These are phyloP conservation scores for Picathartes gymnocephalus DNA, from an alignment of 2,113 vertebrate species.

Conservation along the genomic window DNA sequence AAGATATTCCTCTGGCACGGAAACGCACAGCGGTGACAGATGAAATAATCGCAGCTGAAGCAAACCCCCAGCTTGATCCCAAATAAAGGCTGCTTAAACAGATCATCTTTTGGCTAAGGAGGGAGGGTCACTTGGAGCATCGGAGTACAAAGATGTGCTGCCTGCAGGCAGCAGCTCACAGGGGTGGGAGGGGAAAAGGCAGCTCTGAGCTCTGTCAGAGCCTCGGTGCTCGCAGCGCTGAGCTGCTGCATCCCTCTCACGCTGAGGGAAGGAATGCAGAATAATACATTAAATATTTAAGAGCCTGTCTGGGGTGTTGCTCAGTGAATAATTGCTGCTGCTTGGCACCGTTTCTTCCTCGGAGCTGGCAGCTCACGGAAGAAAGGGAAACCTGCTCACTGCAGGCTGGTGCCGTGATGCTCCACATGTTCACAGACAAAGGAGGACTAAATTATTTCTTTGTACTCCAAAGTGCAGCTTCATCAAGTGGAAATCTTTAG, in stretches of 20 bases:
- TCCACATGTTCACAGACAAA: neutral
- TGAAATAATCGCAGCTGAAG: neutral
- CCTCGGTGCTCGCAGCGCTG: neutral
- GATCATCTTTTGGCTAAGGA: neutral
- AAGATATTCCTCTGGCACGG: neutral
- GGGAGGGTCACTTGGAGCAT: neutral
- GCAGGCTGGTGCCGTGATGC: neutral
- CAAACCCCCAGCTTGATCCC: conserved; percentile 19
- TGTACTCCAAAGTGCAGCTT: neutral
- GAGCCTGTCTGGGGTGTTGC: neutral
- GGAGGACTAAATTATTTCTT: neutral
- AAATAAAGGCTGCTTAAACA: conserved; percentile 23
- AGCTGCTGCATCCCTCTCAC: neutral
- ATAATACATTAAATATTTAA: conserved; percentile 51
- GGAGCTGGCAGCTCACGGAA: neutral
- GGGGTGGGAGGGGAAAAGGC: neutral
- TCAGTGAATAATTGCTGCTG: neutral
- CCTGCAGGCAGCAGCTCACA: neutral
- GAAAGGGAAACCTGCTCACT: neutral
- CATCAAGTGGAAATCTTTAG: neutral
- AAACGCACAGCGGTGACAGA: neutral
- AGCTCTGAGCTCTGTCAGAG: neutral
- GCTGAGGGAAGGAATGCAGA: neutral
- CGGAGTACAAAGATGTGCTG: neutral
- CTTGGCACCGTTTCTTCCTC: neutral